Conservation (phyloP, 2,113 vertebrate genomes). For the Syrrhaptes paradoxus region DNA sequence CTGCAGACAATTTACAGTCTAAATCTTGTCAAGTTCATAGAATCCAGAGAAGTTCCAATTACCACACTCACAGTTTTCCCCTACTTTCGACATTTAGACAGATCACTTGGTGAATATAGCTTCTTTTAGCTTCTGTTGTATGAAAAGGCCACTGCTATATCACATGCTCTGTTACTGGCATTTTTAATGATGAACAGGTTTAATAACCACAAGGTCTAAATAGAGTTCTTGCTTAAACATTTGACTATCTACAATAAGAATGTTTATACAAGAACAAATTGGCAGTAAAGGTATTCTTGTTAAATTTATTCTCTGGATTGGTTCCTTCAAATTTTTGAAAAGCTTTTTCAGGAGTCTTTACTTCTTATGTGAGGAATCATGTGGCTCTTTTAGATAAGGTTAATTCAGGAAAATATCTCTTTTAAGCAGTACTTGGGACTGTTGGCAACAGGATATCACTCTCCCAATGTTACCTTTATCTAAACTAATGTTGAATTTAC, state of each 20-base stretch:
- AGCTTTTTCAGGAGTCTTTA: not conserved
- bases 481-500: not conserved
- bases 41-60: not conserved
- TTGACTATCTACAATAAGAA: not conserved
- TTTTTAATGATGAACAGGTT: conserved; percentile 2
- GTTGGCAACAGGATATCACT: not conserved
- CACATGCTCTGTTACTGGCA: not conserved
- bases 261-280: conserved; percentile 12
- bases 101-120: not conserved
- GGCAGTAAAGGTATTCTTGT: not conserved
- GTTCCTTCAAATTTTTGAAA: conserved; percentile 2
- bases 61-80: not conserved
- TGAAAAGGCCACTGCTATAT: not conserved
- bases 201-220: not conserved
- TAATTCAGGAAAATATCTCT: not conserved
- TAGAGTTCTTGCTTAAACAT: not conserved
- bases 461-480: not conserved
- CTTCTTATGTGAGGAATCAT: not conserved
- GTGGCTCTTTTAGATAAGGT: not conserved
- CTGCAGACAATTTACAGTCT: not conserved
- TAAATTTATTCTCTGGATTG: not conserved
- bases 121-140: not conserved
- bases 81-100: not conserved
- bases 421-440: not conserved
- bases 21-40: not conserved